Evolutionary conservation across 2,113 vertebrate species (phyloP), one percentile per base, ranked within the genome.

Genomic region (Pseudopodoces humilis): DNA sequence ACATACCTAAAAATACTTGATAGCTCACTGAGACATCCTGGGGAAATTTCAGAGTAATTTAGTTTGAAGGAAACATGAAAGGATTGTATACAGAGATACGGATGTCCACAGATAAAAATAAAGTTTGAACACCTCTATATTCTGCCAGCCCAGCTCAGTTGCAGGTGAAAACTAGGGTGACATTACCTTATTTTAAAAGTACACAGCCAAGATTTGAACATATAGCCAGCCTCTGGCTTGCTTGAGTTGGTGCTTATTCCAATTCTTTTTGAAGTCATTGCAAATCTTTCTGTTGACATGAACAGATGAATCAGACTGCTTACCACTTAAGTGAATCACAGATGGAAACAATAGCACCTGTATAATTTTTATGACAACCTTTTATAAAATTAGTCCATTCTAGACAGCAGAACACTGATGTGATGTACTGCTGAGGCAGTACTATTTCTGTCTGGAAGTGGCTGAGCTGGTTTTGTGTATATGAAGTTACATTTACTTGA

Each of bases 401-500:
- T 79, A 10, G 13, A 47, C 28, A 68, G 33, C 39, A 83, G 39
- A 52, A 35, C 58, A 23, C 33, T 71, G n/a, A 63, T 44, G 24
- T 68, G 31, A 58, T 39, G 24, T 41, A 53, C 47, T 60, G 12
- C 27, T 56, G 23, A 39, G 25, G 43, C 30, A 52, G 20, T 49
- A 53, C 7, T 10, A 22, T 72, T 88, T 85, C 31, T 52, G 5
- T 11, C n/a, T 39, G 35, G 86, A 79, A 80, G 10, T 30, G 11
- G 7, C 17, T 88, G 53, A 13, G 49, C 9, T 56, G 12, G 4
- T 30, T 80, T 86, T 44, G 13, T 15, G 13, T 44, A 41, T 41
- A 84, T 87, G 65, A 81, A 95, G 49, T 68, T 43, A 39, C 65
- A 33, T 93, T 96, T 79, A 83, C 37, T 79, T 94, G 58, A 28